Base-by-base conservation (phyloP, 2,888 invertebrate genomes). In the Megastigmus dorsalis region DNA sequence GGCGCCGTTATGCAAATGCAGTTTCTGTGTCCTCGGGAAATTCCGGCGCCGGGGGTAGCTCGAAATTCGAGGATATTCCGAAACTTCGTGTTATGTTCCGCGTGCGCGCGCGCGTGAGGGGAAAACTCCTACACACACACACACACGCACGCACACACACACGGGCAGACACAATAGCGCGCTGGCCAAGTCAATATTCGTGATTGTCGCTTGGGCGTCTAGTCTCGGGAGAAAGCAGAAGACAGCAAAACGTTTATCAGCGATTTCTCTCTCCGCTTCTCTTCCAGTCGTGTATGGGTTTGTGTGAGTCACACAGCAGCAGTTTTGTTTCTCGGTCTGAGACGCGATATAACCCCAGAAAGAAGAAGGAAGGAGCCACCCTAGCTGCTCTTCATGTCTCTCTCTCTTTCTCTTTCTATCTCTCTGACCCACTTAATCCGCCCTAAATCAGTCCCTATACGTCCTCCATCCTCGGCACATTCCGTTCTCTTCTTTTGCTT, bases 371-470 rank as follows among this genome's bases (percentile, higher is more conserved):
- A 45, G 30, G 15, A 30, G 62, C 30, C 3, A n/a, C 26, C 7
- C 4, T 15, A 26, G 18, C 28, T 28, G n/a, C 3, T 28, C 10
- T 38, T 10, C 18, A 15, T 1, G 10, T 9, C 30, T 30, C 23
- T 13, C 38, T 20, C 54, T 13, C 23, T 43, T 2, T 26, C 38
- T 26, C 10, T 45, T 43, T 13, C 23, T 43, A 1, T 26, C 38
- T 26, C 10, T 45, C 52, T 69, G 74, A 69, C 69, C 69, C 69
- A 74, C 63, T 74, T 75, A 75, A 75, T 69, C 69, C 70, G 60
- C 54, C 66, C 69, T 66, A 66, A 70, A 75, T 75, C 74, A 66
- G 70, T 52, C 48, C 50, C 57, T 48, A n/a, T n/a, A 20, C 30
- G 33, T 60, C 52, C 59, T 33, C 52, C 26, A 30, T 50, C 10